These are phyloP conservation scores for Caiman crocodilus DNA, from an alignment of 2,797 vertebrate species.

Conservation along the genomic window DNA sequence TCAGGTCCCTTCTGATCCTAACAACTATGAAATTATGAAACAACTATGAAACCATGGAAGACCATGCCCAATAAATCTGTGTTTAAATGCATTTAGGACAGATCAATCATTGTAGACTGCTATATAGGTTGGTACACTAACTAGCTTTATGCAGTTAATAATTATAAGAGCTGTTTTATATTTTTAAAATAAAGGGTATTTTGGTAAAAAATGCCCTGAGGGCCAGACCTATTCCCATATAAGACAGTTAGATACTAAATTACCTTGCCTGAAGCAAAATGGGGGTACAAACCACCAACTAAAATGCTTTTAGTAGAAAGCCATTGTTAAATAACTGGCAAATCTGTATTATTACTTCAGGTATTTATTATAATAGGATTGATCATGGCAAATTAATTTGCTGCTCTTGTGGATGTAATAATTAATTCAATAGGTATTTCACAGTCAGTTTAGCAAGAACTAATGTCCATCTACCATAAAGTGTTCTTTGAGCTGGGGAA, in stretches of 20 bases:
- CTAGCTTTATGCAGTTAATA: neutral
- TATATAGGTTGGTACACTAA: neutral
- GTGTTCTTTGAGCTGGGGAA: constrained; percentile 72
- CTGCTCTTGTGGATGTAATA: constrained; percentile 70
- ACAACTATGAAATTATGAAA: too few relatives aligned
- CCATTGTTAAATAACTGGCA: constrained; percentile 55
- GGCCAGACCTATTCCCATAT: neutral
- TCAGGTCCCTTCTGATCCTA: too few relatives aligned
- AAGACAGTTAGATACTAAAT: neutral
- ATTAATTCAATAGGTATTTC: constrained; percentile 79
- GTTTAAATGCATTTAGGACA: neutral
- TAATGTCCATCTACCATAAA: constrained; percentile 79
- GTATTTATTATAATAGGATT: constrained; percentile 74
- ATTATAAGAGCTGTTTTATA: neutral
- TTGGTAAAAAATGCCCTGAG: neutral
- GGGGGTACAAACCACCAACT: constrained; percentile 17
- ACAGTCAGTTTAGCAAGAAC: constrained; percentile 74
- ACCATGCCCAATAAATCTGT: fast-evolving
- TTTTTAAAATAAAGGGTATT: neutral
- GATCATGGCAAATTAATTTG: constrained; percentile 78
- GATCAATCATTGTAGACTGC: neutral
- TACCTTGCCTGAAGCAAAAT: constrained; percentile 72
- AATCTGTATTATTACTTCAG: constrained; percentile 67
- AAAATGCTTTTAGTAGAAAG: neutral
- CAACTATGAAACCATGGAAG: neutral